These are phyloP conservation scores for Lanistes nyassanus DNA, from an alignment of 1,140 invertebrate species.

Conservation along the genomic window DNA sequence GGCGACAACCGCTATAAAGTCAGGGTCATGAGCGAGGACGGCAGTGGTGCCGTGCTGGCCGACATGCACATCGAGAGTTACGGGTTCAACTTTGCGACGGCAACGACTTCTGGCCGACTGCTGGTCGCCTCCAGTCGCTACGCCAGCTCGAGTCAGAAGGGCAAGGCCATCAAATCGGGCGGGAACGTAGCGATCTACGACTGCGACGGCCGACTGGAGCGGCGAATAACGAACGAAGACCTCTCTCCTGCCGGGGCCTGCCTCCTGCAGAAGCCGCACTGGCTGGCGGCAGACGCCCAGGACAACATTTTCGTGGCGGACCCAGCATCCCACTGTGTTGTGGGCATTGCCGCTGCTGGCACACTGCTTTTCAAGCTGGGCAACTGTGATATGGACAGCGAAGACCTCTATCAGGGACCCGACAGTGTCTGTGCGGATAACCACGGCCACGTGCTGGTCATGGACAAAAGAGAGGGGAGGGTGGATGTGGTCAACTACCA, in stretches of 20 bases:
- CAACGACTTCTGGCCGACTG: conserved; percentile 43
- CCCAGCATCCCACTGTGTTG: conserved; percentile 50
- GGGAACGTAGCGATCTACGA: conserved; percentile 58
- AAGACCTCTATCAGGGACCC: conserved; percentile 54
- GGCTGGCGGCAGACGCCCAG: conserved; percentile 39
- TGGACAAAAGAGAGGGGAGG: conserved; percentile 53
- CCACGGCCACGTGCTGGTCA: conserved; percentile 52
- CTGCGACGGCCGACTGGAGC: conserved; percentile 39
- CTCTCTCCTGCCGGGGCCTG: conserved; percentile 44
- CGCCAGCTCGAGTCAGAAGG: conserved; percentile 36
- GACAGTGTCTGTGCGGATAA: conserved; percentile 50
- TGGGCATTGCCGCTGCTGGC: conserved; percentile 43
- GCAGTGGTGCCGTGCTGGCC: conserved; percentile 45
- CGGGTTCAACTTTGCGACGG: conserved; percentile 55
- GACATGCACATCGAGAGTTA: conserved; percentile 56
- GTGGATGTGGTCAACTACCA: conserved; percentile 51
- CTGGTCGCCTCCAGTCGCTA: conserved; percentile 57
- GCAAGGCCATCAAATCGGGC: conserved; percentile 50
- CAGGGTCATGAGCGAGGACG: conserved; percentile 50
- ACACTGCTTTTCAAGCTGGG: conserved; percentile 56
- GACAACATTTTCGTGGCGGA: conserved; percentile 52
- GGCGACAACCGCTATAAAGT: conserved; percentile 60
- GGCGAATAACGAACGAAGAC: conserved; percentile 55
- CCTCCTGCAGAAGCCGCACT: conserved; percentile 53
- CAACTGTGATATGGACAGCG: conserved; percentile 48